Evolutionary conservation across 1,140 invertebrate genomes (phyloP).

Genomic region (Bradysia coprophila): DNA sequence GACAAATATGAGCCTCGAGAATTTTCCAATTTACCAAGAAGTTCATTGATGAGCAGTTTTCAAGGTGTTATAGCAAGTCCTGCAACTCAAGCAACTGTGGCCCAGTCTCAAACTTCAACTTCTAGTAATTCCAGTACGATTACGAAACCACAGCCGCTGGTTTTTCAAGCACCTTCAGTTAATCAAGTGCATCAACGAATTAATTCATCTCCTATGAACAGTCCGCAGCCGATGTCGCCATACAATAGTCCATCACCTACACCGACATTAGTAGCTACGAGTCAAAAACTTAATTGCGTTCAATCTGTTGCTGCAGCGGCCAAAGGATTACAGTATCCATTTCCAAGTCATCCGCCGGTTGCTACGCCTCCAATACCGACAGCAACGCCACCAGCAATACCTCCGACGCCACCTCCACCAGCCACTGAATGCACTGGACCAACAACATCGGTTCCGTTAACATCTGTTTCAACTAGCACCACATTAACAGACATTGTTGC

Average conservation of each 20-base stretch:
- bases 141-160: constrained; percentile 2
- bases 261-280: constrained; percentile 12
- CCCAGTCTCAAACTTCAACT: background rate
- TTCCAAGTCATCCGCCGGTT: constrained; percentile 53
- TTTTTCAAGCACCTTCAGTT: background rate
- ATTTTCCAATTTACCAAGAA: constrained; percentile 6
- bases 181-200: constrained; percentile 11
- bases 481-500: constrained; percentile 6
- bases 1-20: constrained; percentile 60
- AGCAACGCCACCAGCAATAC: constrained; percentile 7
- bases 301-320: constrained; percentile 13
- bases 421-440: no score
- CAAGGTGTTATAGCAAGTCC: background rate
- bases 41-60: constrained; percentile 6
- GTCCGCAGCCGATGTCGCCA: constrained; percentile 21
- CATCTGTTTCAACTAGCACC: constrained; percentile 7
- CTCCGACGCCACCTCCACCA: constrained; percentile 21
- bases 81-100: background rate
- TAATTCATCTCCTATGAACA: constrained; percentile 23
- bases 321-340: constrained; percentile 61
- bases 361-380: constrained; percentile 18
- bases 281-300: background rate
- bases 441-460: constrained; percentile 8
- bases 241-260: constrained; percentile 20
- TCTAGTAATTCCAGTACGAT: constrained; percentile 3